Evolutionary conservation across 2,797 vertebrate species (phyloP).

Genomic region (Pempheris klunzingeri): DNA sequence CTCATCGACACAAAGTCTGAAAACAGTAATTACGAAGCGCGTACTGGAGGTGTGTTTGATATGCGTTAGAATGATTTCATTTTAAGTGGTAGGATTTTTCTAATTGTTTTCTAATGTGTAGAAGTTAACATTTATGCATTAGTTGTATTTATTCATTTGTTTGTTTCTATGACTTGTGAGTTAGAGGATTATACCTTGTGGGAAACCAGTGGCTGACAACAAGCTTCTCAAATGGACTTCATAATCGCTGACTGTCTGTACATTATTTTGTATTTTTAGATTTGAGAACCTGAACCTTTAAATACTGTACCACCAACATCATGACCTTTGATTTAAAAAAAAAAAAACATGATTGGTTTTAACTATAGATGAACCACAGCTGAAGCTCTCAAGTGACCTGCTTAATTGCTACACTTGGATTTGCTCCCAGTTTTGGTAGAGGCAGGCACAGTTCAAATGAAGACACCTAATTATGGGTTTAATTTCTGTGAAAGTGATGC

Average conservation of each 20-base stretch:
- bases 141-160: neutral
- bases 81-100: neutral
- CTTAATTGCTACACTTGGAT: neutral
- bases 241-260: neutral
- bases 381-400: neutral
- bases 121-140: neutral
- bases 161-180: neutral
- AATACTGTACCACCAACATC: neutral
- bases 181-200: neutral
- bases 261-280: neutral
- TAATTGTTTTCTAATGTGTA: neutral
- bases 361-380: too few relatives aligned
- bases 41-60: neutral
- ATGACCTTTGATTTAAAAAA: neutral
- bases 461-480: neutral
- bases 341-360: too few relatives aligned
- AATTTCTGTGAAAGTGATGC: too few relatives aligned
- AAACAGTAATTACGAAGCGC: conserved; percentile 19
- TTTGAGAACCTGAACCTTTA: neutral
- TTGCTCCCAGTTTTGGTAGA: neutral
- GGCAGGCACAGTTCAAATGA: neutral
- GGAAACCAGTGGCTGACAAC: too few relatives aligned
- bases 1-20: conserved; percentile 10
- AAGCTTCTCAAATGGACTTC: neutral
- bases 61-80: neutral